Percentiles rank a stretch among this genome's conserved stretches.
These are phyloP conservation scores for Stegana nigrithorax DNA, from an alignment of 2,888 invertebrate genomes.

Conservation along the genomic window DNA sequence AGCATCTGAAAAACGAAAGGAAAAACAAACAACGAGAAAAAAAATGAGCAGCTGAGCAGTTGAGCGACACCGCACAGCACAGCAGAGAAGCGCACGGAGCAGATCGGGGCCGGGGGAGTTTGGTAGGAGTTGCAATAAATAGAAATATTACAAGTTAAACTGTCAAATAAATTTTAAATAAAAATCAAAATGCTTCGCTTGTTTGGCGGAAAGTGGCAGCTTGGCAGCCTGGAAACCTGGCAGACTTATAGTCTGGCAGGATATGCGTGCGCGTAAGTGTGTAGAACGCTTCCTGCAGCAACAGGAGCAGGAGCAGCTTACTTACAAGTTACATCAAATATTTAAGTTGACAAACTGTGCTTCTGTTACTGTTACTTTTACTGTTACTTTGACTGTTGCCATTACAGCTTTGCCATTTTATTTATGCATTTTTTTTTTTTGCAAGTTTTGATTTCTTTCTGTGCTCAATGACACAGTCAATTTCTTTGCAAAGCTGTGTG, in stretches of 20 bases:
- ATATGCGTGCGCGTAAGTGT: too few species aligned
- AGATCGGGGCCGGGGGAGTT: too few species aligned
- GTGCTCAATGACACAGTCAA: too few species aligned
- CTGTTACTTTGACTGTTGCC: neutral
- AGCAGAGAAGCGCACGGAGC: too few species aligned
- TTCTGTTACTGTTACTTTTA: neutral
- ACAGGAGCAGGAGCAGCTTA: neutral
- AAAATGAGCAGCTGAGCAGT: too few species aligned
- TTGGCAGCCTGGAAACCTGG: neutral
- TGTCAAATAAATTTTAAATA: conserved; percentile 18
- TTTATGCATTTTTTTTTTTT: too few species aligned
- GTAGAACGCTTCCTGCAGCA: neutral
- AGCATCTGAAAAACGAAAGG: neutral
- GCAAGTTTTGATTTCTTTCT: too few species aligned
- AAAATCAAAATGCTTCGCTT: conserved; percentile 5
- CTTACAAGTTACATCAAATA: neutral
- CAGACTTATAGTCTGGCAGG: neutral
- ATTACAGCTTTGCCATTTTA: too few species aligned
- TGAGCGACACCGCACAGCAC: neutral
- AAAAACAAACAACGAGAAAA: too few species aligned
- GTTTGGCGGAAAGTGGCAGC: neutral
- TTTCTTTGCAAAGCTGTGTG: too few species aligned
- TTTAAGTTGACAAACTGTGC: neutral
- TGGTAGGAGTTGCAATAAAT: conserved; percentile 7
- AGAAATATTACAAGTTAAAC: conserved; percentile 11